A percentile compares a stretch with the other conserved stretches of the same genome.
These are phyloP conservation scores for Drosophila emarginata DNA, from an alignment of 2,888 invertebrate genomes.

Conservation along the genomic window DNA sequence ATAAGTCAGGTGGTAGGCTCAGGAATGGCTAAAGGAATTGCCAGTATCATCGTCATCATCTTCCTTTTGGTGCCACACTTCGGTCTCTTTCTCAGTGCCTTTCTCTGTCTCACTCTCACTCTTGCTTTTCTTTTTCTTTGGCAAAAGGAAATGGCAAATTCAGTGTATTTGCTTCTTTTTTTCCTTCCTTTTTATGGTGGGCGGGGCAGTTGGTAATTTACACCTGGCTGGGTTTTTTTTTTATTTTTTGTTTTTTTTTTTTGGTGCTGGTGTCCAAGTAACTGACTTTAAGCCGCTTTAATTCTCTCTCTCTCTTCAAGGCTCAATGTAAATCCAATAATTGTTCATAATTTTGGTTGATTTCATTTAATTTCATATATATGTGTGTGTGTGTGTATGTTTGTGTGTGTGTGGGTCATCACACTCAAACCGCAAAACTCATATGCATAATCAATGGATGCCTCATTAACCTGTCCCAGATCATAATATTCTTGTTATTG, in stretches of 20 bases:
- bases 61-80: background rate
- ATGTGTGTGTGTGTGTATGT: background rate
- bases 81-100: background rate
- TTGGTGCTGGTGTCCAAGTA: constrained; percentile 14
- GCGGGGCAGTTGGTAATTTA: constrained; percentile 56
- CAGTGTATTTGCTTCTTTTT: constrained; percentile 60
- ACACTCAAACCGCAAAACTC: constrained; percentile 39
- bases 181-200: constrained; percentile 18
- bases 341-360: constrained; percentile 74
- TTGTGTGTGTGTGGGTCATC: constrained; percentile 5
- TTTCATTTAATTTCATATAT: constrained; percentile 68
- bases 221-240: constrained; percentile 66
- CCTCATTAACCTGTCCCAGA: constrained; percentile 69
- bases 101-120: background rate
- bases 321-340: constrained; percentile 59
- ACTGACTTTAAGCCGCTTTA: constrained; percentile 11
- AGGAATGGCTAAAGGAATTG: constrained; percentile 24
- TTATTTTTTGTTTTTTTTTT: constrained; percentile 43
- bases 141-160: constrained; percentile 59
- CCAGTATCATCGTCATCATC: constrained; percentile 37
- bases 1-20: constrained; percentile 22
- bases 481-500: constrained; percentile 29
- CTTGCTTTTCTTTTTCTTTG: background rate
- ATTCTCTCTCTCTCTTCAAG: background rate
- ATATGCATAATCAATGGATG: constrained; percentile 74